Percentiles rank a stretch among this genome's conserved stretches.
Conservation (phyloP, 2,888 invertebrate species). For the Bombylius discolor region DNA sequence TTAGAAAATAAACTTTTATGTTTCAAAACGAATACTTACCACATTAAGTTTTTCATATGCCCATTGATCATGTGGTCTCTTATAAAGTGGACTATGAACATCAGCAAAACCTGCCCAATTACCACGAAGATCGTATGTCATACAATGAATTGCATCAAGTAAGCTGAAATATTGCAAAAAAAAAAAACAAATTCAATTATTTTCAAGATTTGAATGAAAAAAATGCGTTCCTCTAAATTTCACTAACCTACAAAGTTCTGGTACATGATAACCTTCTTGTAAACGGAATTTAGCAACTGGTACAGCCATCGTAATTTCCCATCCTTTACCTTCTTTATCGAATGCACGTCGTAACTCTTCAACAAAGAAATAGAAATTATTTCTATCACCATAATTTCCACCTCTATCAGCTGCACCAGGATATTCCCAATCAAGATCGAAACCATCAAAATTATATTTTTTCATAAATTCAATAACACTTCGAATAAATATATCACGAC, state of each 20-base stretch:
- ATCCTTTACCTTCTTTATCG: constrained; percentile 55
- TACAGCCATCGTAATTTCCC: constrained; percentile 85
- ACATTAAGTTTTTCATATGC: constrained; percentile 83
- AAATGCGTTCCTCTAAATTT: not conserved
- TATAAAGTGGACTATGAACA: constrained; percentile 75
- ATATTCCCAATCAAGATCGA: constrained; percentile 86
- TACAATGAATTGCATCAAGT: constrained; percentile 70
- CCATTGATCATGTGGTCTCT: constrained; percentile 75
- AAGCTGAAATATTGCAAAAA: constrained; percentile 38
- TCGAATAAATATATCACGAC: constrained; percentile 56
- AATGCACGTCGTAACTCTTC: constrained; percentile 71
- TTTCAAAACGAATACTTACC: constrained; percentile 41
- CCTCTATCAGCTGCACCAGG: constrained; percentile 79
- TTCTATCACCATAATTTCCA: constrained; percentile 71
- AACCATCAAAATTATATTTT: constrained; percentile 67
- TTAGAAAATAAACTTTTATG: not conserved
- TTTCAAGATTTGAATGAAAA: not conserved
- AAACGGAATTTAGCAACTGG: constrained; percentile 76
- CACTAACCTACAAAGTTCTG: constrained; percentile 54
- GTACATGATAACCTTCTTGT: constrained; percentile 82
- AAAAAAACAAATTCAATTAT: not conserved
- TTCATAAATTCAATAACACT: constrained; percentile 67
- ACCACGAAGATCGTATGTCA: constrained; percentile 75
- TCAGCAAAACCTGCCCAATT: constrained; percentile 89
- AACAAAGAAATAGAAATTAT: constrained; percentile 67